phyloP scores from a whole-genome alignment of 2,888 invertebrate genomes.

The Achlya flavicornis region DNA sequence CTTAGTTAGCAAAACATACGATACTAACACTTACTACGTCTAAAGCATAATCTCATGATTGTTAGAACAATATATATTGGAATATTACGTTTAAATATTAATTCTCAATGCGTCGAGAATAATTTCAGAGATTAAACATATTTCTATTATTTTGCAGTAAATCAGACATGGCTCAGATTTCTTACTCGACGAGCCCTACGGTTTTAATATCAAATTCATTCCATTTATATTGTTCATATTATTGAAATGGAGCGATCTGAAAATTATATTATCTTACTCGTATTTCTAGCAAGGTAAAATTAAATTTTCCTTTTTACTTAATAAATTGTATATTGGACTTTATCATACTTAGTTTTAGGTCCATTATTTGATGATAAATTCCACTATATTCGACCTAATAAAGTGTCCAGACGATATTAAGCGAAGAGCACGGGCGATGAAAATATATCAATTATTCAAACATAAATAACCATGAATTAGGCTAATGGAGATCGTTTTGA shows the following conservation, averaged over 20 bases:
- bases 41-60: no score
- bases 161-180: not conserved
- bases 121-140: not conserved
- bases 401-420: not conserved
- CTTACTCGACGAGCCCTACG: no score
- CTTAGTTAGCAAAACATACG: no score
- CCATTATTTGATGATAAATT: not conserved
- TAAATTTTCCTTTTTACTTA: not conserved
- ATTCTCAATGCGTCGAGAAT: no score
- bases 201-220: no score
- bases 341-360: not conserved
- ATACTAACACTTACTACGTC: no score
- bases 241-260: not conserved
- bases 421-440: not conserved
- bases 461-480: slow-evolving; percentile 11
- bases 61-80: no score
- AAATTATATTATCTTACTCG: not conserved
- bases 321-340: not conserved
- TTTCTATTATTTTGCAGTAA: not conserved
- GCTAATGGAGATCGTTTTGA: slow-evolving; percentile 9
- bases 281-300: not conserved
- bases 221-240: no score
- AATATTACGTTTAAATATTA: no score
- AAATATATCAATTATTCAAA: not conserved
- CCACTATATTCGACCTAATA: not conserved